Percentiles rank a stretch among this genome's conserved stretches.
Evolutionary conservation across 2,113 vertebrate genomes (phyloP).

Genomic region (Malurus alboscapulatus): DNA sequence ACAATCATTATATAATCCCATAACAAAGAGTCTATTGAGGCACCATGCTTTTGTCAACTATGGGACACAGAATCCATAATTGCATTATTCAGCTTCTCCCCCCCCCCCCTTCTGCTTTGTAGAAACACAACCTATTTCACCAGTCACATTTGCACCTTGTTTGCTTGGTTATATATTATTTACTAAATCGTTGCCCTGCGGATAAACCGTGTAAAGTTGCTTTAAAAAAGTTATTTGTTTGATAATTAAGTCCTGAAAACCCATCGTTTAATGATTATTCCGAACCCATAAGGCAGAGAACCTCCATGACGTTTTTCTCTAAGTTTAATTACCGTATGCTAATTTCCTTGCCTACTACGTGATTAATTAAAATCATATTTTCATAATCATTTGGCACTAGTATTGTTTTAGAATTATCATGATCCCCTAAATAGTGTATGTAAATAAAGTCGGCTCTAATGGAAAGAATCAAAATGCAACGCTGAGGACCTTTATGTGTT

Average conservation of each 20-base stretch:
- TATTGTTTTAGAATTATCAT: slow-evolving; percentile 86
- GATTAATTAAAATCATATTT: slow-evolving; percentile 94
- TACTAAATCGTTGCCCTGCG: slow-evolving; percentile 74
- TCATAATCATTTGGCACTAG: slow-evolving; percentile 90
- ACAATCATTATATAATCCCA: slow-evolving; percentile 99
- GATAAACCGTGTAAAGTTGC: slow-evolving; percentile 84
- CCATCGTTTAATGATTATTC: slow-evolving; percentile 77
- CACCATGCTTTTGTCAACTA: slow-evolving; percentile 94
- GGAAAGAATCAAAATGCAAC: slow-evolving; percentile 86
- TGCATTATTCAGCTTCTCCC: slow-evolving; percentile 88
- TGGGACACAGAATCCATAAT: slow-evolving; percentile 96
- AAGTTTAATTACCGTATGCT: slow-evolving; percentile 90
- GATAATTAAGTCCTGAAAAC: slow-evolving; percentile 80
- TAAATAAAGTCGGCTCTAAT: slow-evolving; percentile 90
- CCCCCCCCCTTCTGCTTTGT: slow-evolving; percentile 66
- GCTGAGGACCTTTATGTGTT: slow-evolving; percentile 86
- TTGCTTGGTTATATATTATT: slow-evolving; percentile 65
- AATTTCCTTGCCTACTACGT: slow-evolving; percentile 86
- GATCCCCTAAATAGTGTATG: slow-evolving; percentile 84
- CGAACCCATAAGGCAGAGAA: slow-evolving; percentile 79
- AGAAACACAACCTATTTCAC: slow-evolving; percentile 83
- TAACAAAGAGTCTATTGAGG: slow-evolving; percentile 98
- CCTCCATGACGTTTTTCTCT: slow-evolving; percentile 79
- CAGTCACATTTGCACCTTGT: slow-evolving; percentile 73
- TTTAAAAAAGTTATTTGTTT: slow-evolving; percentile 86